Conservation (phyloP, 92 coral and sea anemone genomes). For the Phenganax subtilis region DNA sequence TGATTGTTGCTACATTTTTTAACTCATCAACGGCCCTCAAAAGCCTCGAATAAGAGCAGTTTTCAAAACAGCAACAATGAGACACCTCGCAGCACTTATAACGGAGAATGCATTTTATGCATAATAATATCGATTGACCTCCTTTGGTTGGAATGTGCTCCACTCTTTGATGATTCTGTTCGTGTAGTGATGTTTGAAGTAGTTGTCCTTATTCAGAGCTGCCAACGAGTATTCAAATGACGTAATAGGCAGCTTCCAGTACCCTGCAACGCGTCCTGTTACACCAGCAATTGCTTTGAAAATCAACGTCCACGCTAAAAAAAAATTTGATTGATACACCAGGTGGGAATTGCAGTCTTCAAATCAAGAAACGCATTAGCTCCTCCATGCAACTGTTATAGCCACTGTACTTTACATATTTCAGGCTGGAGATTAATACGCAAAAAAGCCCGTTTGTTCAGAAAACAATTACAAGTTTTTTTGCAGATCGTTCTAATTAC, state of each 20-base stretch:
- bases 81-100: not conserved
- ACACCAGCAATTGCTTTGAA: constrained; percentile 45
- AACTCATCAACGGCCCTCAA: no score
- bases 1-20: no score
- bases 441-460: no score
- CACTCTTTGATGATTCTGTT: constrained; percentile 46
- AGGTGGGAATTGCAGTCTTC: constrained; percentile 34
- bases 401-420: no score
- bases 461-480: no score
- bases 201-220: constrained; percentile 38
- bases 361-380: constrained; percentile 3
- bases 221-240: constrained; percentile 30
- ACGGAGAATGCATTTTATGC: not conserved
- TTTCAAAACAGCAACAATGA: no score
- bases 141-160: constrained; percentile 21
- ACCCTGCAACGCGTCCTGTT: constrained; percentile 17
- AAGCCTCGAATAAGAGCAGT: no score
- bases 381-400: no score
- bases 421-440: no score
- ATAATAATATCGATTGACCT: no score
- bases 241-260: constrained; percentile 29
- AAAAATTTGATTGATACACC: not conserved
- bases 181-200: constrained; percentile 41
- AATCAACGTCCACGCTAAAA: constrained; percentile 40
- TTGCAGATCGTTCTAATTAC: not conserved